Evolutionary conservation across 1,140 invertebrate genomes (phyloP).

Genomic region (Cydia splendana): DNA sequence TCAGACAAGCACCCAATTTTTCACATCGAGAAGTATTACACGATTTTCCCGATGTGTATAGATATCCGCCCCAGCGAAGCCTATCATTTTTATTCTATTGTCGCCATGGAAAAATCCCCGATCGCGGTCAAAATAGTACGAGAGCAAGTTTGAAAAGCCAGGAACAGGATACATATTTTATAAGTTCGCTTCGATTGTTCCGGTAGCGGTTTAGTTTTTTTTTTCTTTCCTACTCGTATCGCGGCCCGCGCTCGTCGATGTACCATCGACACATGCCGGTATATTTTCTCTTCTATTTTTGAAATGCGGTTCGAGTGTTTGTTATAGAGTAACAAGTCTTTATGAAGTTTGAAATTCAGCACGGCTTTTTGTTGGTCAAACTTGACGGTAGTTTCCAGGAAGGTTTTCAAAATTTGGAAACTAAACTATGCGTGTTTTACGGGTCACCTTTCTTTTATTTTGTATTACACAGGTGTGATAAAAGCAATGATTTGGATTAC

Average conservation of each 20-base stretch:
- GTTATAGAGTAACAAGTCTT: slow-evolving; percentile 54
- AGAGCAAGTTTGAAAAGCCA: slow-evolving; percentile 74
- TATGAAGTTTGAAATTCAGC: slow-evolving; percentile 48
- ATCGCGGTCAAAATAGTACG: slow-evolving; percentile 75
- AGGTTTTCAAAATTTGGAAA: slow-evolving; percentile 46
- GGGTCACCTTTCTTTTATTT: neutral
- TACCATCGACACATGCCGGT: slow-evolving; percentile 65
- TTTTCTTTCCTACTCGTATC: slow-evolving; percentile 51
- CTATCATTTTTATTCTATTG: slow-evolving; percentile 44
- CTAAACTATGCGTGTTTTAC: slow-evolving; percentile 15
- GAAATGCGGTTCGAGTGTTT: slow-evolving; percentile 60
- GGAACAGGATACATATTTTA: slow-evolving; percentile 75
- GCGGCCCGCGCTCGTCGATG: slow-evolving; percentile 61
- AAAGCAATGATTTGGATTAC: too few species aligned
- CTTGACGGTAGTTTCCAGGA: neutral
- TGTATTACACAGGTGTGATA: neutral
- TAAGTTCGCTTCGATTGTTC: slow-evolving; percentile 78
- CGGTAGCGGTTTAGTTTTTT: slow-evolving; percentile 61
- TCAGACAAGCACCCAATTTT: slow-evolving; percentile 12
- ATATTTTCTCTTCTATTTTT: slow-evolving; percentile 58
- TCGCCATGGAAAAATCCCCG: slow-evolving; percentile 58
- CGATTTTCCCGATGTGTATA: slow-evolving; percentile 27
- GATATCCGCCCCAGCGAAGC: slow-evolving; percentile 32
- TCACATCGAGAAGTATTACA: neutral
- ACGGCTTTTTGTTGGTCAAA: slow-evolving; percentile 26